Evolutionary conservation across 2,113 vertebrate species (phyloP).

Genomic region (Pelobates fuscus): DNA sequence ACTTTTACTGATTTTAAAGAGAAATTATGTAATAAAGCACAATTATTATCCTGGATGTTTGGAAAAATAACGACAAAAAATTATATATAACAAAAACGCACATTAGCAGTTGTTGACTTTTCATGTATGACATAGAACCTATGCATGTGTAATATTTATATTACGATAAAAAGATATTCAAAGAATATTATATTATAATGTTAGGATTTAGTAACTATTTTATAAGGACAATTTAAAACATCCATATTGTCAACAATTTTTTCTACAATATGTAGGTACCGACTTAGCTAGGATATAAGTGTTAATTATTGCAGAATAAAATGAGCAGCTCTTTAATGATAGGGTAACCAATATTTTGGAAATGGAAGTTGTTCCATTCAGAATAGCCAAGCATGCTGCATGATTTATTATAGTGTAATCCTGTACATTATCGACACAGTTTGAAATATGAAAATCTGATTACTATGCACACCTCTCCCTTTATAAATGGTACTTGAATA

Average conservation of each 20-base stretch:
- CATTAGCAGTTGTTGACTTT: neutral
- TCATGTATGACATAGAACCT: conserved; percentile 5
- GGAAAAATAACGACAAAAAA: no score
- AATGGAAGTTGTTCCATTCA: neutral
- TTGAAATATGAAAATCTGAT: conserved; percentile 14
- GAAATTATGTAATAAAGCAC: no score
- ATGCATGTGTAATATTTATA: conserved; percentile 43
- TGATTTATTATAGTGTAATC: conserved; percentile 21
- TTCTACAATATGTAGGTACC: conserved; percentile 24
- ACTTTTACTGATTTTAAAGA: no score
- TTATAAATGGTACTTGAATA: conserved; percentile 9
- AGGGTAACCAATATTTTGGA: conserved; percentile 13
- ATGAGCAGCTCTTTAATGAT: neutral
- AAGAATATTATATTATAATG: conserved; percentile 24
- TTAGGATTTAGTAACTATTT: conserved; percentile 34
- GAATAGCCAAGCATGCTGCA: conserved; percentile 25
- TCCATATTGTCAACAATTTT: conserved; percentile 32
- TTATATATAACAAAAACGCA: neutral
- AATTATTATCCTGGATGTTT: no score
- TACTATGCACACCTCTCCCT: conserved; percentile 23
- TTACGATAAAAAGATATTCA: neutral
- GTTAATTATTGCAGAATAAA: neutral
- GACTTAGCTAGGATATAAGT: neutral
- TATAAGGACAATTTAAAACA: conserved; percentile 41
- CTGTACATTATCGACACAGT: conserved; percentile 12